Evolutionary conservation across 2,888 invertebrate genomes (phyloP), one percentile per base, ranked within the genome.

Genomic region (Cremastinae sp.): DNA sequence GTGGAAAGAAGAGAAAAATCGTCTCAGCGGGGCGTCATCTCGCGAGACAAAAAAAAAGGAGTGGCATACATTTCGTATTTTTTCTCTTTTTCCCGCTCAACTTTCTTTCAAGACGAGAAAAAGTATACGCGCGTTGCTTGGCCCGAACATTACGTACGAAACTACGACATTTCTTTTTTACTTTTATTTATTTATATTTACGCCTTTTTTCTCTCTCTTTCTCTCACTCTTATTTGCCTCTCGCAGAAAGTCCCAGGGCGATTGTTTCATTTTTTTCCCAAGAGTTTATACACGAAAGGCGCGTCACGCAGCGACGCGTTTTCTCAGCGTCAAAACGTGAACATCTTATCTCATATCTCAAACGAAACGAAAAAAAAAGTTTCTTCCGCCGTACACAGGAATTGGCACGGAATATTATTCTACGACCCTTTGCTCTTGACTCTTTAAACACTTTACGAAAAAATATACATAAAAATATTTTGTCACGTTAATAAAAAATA

Each of bases 151-250:
- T 71, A 72, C 66, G 62, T 62, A 78, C 80, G 78, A 78, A 81
- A 81, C 75, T 81, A 74, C 65, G 69, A 59, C 75, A 81, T 81
- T 83, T 82, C 81, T 81, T 79, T 82, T 81, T 81, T 79, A 80
- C 80, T 75, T 5, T 28, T 28, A 28, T 28, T 28, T n/a, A n/a
- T n/a, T 28, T 28, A 28, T 28, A n/a, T n/a, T n/a, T n/a, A n/a
- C n/a, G n/a, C n/a, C n/a, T n/a, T n/a, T n/a, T n/a, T n/a, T n/a
- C n/a, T n/a, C n/a, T n/a, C n/a, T n/a, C n/a, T 28, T 28, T 28
- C 5, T 28, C 28, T 28, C 28, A 3, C 28, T 28, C 5, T 28
- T 28, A 28, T 28, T 28, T 5, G 2, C 28, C 5, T 28, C 70
- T 74, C 75, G 45, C 45, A 22, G 36, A 59, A 69, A 70, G 81